Conservation (phyloP, 2,113 vertebrate species). For the Enhydra lutris region DNA sequence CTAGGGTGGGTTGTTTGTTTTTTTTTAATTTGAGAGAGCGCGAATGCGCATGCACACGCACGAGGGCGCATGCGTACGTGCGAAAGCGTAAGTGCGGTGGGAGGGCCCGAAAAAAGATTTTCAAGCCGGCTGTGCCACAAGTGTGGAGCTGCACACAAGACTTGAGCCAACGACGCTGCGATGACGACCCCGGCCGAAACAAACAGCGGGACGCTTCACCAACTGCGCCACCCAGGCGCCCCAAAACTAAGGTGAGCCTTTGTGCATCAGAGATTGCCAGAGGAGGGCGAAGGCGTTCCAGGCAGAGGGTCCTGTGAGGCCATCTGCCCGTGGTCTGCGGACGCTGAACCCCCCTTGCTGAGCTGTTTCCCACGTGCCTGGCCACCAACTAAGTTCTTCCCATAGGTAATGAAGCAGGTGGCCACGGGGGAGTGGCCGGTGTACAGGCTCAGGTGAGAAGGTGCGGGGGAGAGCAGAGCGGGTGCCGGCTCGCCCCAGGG, state of each 20-base stretch:
- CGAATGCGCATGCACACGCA: not conserved
- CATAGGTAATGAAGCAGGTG: not conserved
- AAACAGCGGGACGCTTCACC: not conserved
- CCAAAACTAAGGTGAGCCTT: not conserved
- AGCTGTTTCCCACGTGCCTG: not conserved
- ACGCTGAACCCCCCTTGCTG: not conserved
- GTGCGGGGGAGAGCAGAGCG: not conserved
- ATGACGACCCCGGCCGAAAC: not conserved
- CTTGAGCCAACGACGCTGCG: not conserved
- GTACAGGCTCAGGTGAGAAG: not conserved
- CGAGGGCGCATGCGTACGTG: no score
- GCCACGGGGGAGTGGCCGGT: not conserved
- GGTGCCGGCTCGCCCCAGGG: rapidly evolving
- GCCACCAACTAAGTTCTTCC: not conserved
- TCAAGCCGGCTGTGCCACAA: rapidly evolving
- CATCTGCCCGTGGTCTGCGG: not conserved
- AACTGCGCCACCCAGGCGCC: not conserved
- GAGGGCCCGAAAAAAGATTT: not conserved
- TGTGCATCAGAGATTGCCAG: not conserved
- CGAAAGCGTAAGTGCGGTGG: not conserved
- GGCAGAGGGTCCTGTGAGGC: not conserved
- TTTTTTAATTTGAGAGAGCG: not conserved
- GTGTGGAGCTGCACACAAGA: not conserved
- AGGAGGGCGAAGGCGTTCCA: not conserved
- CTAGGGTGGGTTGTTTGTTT: not conserved